Base-by-base conservation (phyloP, 2,113 vertebrate species). In the Tapirus terrestris region DNA sequence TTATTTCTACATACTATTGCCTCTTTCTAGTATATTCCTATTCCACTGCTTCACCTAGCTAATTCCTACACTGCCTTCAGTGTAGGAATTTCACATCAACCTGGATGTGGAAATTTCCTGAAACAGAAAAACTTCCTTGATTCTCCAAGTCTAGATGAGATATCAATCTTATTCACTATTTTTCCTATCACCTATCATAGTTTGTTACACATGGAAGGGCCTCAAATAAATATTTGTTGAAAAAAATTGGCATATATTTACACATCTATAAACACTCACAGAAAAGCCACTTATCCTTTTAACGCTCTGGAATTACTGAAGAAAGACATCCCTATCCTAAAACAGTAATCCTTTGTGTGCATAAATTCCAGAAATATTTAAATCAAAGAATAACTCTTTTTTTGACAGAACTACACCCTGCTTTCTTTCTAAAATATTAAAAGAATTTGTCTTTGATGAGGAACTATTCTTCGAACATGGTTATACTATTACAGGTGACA, bases 361-460 rank as follows among this genome's bases (percentile, higher is more conserved):
- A 75, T 43, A 67, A 81, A 76, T 20, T 29, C 8, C 36, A 82
- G 39, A 43, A 39, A 96, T 61, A 75, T 68, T 82, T 61, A 96
- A 76, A 88, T 51, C 51, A 83, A 96, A 60, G 31, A 96, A 75
- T 36, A 36, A 65, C 20, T 82, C 4, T 67, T 92, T 87, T 92
- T 45, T 65, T 4, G 10, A 27, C 16, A 70, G 63, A 91, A 58
- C 4, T 53, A 20, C 33, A 67, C 14, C 29, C 27, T 81, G 16
- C 5, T 58, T 91, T 77, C 48, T 53, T 73, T 36, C 36, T 12
- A 76, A 94, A 91, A n/a, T 60, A 67, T 43, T 51, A 87, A 88
- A 83, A 70, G 33, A 82, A 29, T 43, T 76, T 70, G 11, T 88
- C 33, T n/a, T 13, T 63, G 31, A 48, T 63, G 23, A 61, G 3